Evolutionary conservation across 1,140 invertebrate species (phyloP).

Genomic region (Arctopsyche grandis): DNA sequence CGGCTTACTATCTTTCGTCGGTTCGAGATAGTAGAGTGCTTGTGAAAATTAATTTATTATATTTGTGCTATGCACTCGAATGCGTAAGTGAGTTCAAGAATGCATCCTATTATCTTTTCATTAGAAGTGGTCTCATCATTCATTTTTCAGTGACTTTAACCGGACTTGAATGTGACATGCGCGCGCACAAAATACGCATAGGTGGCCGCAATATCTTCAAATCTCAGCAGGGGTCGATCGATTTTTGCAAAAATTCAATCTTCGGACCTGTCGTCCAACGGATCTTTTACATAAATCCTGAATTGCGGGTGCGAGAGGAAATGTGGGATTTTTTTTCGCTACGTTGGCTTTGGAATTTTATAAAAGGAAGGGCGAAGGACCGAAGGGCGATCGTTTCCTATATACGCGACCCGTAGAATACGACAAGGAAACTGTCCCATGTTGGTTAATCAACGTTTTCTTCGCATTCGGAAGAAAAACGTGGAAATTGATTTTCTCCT

Average conservation of each 20-base stretch:
- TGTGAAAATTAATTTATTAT: no score
- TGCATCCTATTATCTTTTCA: no score
- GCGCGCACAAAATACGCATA: no score
- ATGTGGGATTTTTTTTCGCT: slow-evolving; percentile 33
- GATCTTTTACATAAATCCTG: slow-evolving; percentile 53
- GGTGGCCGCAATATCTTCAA: no score
- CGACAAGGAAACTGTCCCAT: slow-evolving; percentile 32
- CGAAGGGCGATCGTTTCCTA: slow-evolving; percentile 43
- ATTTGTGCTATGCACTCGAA: no score
- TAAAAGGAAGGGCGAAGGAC: slow-evolving; percentile 29
- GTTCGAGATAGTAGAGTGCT: no score
- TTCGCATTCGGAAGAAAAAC: slow-evolving; percentile 21
- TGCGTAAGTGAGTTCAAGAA: no score
- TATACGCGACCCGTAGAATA: slow-evolving; percentile 29
- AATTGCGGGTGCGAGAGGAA: slow-evolving; percentile 45
- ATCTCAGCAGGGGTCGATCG: slow-evolving; percentile 24
- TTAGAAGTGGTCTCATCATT: no score
- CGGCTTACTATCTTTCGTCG: no score
- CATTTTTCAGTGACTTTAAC: no score
- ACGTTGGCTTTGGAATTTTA: slow-evolving; percentile 44
- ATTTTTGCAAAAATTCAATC: slow-evolving; percentile 53
- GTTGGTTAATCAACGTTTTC: slow-evolving; percentile 37
- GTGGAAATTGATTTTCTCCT: slow-evolving; percentile 15
- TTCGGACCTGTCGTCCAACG: slow-evolving; percentile 49
- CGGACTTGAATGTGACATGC: no score